A percentile compares a stretch with the other conserved stretches of the same genome.
phyloP scores from a whole-genome alignment of 2,113 vertebrate genomes.

The Monopterus albus region DNA sequence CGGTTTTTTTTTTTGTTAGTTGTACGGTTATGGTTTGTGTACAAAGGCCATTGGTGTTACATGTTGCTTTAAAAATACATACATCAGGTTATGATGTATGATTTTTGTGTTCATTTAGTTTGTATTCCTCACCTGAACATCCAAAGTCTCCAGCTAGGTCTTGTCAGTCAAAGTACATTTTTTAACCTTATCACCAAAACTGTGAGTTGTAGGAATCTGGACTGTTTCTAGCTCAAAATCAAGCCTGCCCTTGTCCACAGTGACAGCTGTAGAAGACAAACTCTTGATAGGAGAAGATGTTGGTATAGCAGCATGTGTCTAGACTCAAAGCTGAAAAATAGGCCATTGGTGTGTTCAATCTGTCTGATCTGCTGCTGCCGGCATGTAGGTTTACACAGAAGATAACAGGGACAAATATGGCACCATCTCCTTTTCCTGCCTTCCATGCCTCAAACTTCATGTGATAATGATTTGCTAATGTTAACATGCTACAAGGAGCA shows the following conservation, averaged over 20 bases:
- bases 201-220: not conserved
- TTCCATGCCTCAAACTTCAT: not conserved
- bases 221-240: slow-evolving; percentile 2
- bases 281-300: slow-evolving; percentile 5
- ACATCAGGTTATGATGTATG: too few species aligned
- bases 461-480: not conserved
- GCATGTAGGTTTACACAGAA: not conserved
- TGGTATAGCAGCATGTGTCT: not conserved
- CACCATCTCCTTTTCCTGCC: not conserved
- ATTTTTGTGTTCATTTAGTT: not conserved
- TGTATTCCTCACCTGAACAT: not conserved
- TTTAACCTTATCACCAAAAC: not conserved
- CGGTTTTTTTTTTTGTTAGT: too few species aligned
- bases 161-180: not conserved
- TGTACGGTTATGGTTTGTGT: too few species aligned
- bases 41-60: too few species aligned
- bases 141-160: not conserved
- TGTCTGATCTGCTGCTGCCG: not conserved
- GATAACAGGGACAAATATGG: not conserved
- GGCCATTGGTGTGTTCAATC: not conserved
- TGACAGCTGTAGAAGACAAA: not conserved
- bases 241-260: not conserved
- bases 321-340: not conserved
- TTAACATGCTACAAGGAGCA: not conserved
- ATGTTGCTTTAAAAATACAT: too few species aligned